A percentile compares a stretch with the other conserved stretches of the same genome.
phyloP scores from a whole-genome alignment of 2,888 invertebrate species.

The Cerceris ruficornis region DNA sequence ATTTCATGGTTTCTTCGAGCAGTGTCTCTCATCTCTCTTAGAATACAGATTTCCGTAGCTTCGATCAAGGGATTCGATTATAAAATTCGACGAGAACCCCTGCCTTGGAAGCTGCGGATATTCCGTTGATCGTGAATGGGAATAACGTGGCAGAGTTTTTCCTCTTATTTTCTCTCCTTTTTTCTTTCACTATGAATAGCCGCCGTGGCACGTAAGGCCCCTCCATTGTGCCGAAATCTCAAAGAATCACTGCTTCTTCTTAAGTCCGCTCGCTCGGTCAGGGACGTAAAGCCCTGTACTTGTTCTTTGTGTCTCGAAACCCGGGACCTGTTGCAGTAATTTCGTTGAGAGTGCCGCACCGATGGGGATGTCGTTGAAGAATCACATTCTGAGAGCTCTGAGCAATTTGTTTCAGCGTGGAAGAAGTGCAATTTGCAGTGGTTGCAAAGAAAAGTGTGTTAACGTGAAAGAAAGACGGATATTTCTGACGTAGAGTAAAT shows the following conservation, averaged over 20 bases:
- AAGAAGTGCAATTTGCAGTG: too few relatives aligned
- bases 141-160: slow-evolving; percentile 69
- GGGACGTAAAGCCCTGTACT: slow-evolving; percentile 60
- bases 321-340: slow-evolving; percentile 71
- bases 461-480: too few relatives aligned
- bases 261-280: slow-evolving; percentile 66
- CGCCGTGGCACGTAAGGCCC: slow-evolving; percentile 63
- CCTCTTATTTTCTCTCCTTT: slow-evolving; percentile 60
- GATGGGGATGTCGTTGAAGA: neutral
- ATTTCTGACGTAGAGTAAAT: too few relatives aligned
- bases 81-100: slow-evolving; percentile 41
- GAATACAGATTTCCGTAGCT: neutral
- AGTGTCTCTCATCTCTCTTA: slow-evolving; percentile 25
- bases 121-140: slow-evolving; percentile 73
- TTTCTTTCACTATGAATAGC: slow-evolving; percentile 66
- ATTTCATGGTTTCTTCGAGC: slow-evolving; percentile 27
- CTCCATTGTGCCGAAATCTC: slow-evolving; percentile 72
- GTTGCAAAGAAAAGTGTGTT: too few relatives aligned
- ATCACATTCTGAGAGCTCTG: neutral
- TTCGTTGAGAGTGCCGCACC: slow-evolving; percentile 65
- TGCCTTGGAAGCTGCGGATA: slow-evolving; percentile 60
- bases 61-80: neutral
- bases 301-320: slow-evolving; percentile 60
- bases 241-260: slow-evolving; percentile 77
- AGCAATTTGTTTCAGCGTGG: too few relatives aligned